Evolutionary conservation across 2,797 vertebrate genomes (phyloP), one percentile per base, ranked within the genome.

Genomic region (Hemibagrus guttatus): DNA sequence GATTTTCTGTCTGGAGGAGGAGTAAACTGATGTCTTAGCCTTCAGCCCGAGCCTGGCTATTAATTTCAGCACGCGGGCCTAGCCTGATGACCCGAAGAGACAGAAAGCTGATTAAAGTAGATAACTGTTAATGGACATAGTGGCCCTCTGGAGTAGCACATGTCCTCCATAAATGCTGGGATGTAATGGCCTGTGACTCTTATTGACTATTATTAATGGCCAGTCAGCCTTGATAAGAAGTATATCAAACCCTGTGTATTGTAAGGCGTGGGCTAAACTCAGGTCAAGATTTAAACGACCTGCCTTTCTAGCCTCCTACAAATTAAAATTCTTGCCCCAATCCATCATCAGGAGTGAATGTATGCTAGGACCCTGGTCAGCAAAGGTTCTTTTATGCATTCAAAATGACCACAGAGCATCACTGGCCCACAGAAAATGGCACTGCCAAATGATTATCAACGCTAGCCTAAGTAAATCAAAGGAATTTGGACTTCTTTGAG

Each of bases 401-500:
- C 59, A 59, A 76, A 58, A 84, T 87, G 69, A 83, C 85, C 76
- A 71, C 81, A 66, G 59, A 83, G 85, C 80, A 75, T 76, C 80
- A 23, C 79, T 19, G 49, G 68, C 80, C 49, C 49, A 54, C 61
- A 59, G 39, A 85, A 91, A 89, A 85, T 75, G 56, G 42, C 87
- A 52, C 81, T 81, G 85, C 86, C 85, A 86, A 87, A 69, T 86
- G 87, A 88, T 84, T 86, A 86, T 88, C 88, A 90, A 83, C 71
- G 87, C 81, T 83, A 88, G 86, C 84, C 80, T 87, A 88, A 89
- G 85, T 86, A 88, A 89, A 91, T 91, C 90, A 90, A 91, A 91
- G 88, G 90, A 89, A 88, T 90, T 85, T 85, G 86, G 88, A 87
- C 84, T 89, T 88, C 87, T 89, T 87, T 90, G 87, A 89, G 97